These are phyloP conservation scores for Apostichopus japonicus DNA, from an alignment of 35 echinoderm and acorn worm species.

Conservation along the genomic window DNA sequence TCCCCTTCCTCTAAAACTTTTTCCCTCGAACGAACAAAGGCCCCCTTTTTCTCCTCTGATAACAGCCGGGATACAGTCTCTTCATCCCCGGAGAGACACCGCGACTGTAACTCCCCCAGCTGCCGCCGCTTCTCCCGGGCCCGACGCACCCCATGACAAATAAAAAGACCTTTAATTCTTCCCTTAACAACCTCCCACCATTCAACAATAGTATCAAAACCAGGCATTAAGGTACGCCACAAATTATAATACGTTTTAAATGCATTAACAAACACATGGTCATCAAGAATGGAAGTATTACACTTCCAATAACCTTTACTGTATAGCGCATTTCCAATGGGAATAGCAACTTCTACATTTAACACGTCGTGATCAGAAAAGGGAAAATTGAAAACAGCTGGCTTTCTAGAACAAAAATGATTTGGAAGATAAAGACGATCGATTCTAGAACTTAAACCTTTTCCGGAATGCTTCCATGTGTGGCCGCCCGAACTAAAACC, in stretches of 20 bases:
- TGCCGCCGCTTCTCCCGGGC: neutral
- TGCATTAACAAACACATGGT: neutral
- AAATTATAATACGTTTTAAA: neutral
- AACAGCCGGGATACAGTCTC: neutral
- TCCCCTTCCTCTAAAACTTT: conserved; percentile 8
- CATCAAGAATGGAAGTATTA: neutral
- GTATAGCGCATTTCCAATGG: too few species aligned
- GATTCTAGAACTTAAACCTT: too few species aligned
- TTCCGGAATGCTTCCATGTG: too few species aligned
- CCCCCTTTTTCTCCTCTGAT: neutral
- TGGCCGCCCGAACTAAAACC: too few species aligned
- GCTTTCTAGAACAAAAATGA: too few species aligned
- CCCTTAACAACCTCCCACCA: neutral
- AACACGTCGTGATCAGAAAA: too few species aligned
- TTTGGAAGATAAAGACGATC: too few species aligned
- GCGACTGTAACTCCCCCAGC: neutral
- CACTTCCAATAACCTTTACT: conserved; percentile 7
- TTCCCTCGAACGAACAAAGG: neutral
- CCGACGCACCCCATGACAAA: neutral
- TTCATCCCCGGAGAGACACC: neutral
- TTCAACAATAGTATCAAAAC: neutral
- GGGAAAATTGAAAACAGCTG: too few species aligned
- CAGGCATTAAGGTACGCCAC: conserved; percentile 16
- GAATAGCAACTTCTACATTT: too few species aligned
- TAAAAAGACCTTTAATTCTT: neutral